These are phyloP conservation scores for Neelides folsomi DNA, from an alignment of 2,888 invertebrate genomes.

Conservation along the genomic window DNA sequence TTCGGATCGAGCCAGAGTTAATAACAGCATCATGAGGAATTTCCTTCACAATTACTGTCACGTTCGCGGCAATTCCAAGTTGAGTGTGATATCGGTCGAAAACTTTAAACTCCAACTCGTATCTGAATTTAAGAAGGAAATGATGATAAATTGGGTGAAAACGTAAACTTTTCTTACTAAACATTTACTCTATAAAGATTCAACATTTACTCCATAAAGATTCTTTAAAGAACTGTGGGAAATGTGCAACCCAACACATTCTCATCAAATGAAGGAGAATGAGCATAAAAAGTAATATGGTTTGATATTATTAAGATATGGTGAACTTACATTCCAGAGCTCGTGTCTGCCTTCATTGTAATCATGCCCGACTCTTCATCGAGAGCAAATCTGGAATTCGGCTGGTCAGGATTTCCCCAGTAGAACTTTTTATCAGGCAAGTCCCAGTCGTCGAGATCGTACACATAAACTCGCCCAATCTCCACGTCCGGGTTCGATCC, in stretches of 20 bases:
- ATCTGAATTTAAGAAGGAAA: conserved; percentile 30
- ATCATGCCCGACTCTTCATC: conserved; percentile 90
- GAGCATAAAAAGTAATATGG: background rate
- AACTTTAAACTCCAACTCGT: conserved; percentile 50
- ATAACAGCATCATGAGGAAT: conserved; percentile 90
- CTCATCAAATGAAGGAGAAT: background rate
- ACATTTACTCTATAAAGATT: too few relatives aligned
- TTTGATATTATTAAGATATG: background rate
- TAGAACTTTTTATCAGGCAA: conserved; percentile 93
- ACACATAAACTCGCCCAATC: conserved; percentile 90
- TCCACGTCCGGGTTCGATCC: conserved; percentile 78
- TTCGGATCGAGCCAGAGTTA: conserved; percentile 85
- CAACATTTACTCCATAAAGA: too few relatives aligned
- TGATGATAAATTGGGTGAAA: too few relatives aligned
- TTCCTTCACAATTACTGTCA: conserved; percentile 83
- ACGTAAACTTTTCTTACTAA: too few relatives aligned
- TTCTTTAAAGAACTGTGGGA: too few relatives aligned
- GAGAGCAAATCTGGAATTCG: conserved; percentile 73
- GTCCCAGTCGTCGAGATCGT: conserved; percentile 98
- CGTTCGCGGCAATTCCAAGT: conserved; percentile 89
- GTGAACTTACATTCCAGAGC: conserved; percentile 53
- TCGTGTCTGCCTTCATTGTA: conserved; percentile 83
- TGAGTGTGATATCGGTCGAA: conserved; percentile 90
- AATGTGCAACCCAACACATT: too few relatives aligned
- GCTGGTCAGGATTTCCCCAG: conserved; percentile 76